Conservation (phyloP, 2,113 vertebrate genomes). For the Mesitornis unicolor region DNA sequence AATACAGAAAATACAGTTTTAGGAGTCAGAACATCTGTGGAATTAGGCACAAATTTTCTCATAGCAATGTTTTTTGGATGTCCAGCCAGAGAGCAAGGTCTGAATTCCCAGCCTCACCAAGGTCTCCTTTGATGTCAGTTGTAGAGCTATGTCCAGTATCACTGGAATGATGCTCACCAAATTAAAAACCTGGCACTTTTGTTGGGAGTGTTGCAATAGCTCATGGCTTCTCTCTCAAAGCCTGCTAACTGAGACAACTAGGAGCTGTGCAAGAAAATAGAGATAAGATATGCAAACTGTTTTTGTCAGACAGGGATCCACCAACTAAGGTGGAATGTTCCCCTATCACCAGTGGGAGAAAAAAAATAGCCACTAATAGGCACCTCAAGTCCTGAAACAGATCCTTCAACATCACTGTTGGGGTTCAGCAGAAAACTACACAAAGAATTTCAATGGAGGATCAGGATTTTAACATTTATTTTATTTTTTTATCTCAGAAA, state of each 20-base stretch:
- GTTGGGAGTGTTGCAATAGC: not conserved
- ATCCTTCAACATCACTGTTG: not conserved
- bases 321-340: not conserved
- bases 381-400: not conserved
- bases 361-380: not conserved
- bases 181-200: not conserved
- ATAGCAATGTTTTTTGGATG: not conserved
- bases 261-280: not conserved
- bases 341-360: too few relatives aligned
- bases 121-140: not conserved
- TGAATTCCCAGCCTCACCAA: not conserved
- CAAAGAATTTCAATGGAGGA: not conserved
- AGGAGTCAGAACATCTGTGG: not conserved
- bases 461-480: not conserved
- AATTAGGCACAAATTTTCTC: not conserved
- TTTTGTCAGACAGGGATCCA: not conserved
- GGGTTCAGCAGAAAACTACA: not conserved
- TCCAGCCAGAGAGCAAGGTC: not conserved
- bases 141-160: not conserved
- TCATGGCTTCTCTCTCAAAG: not conserved
- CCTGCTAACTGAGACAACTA: not conserved
- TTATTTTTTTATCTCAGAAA: not conserved
- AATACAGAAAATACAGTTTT: not conserved
- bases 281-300: not conserved
- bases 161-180: not conserved